These are phyloP conservation scores for Psittacus erithacus DNA, from an alignment of 2,113 vertebrate genomes.

Conservation along the genomic window DNA sequence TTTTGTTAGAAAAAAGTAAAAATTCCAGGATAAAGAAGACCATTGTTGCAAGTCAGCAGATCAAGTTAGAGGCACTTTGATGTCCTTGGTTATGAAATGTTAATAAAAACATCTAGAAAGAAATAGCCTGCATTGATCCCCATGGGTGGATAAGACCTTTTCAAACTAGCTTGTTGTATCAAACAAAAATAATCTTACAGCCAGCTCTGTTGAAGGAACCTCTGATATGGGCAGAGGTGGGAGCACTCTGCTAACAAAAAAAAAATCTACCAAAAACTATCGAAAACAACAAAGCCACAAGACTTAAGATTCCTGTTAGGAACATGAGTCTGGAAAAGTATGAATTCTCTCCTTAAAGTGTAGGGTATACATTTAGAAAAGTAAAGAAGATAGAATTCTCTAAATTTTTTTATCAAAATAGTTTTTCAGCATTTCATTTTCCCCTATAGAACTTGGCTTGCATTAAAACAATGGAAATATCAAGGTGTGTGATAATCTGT, in stretches of 20 bases:
- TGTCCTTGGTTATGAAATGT: not conserved
- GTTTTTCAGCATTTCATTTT: not conserved
- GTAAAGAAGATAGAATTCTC: not conserved
- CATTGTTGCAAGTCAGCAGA: not conserved
- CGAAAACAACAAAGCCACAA: not conserved
- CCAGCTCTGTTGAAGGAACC: not conserved
- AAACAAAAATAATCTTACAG: not conserved
- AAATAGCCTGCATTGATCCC: not conserved
- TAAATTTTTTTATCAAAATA: not conserved
- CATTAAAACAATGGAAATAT: not conserved
- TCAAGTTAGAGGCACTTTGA: not conserved
- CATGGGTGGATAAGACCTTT: not conserved
- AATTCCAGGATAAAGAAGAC: not conserved
- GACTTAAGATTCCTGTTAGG: not conserved
- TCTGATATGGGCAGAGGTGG: not conserved
- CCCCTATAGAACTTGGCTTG: not conserved
- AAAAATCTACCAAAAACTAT: not conserved
- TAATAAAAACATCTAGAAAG: not conserved
- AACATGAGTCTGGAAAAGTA: not conserved
- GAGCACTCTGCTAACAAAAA: not conserved
- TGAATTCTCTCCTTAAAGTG: not conserved
- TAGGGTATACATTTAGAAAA: not conserved
- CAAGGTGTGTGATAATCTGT: not conserved
- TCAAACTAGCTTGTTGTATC: not conserved
- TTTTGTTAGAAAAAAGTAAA: not conserved